Conservation (phyloP, 1,140 invertebrate species). For the Camponotus pennsylvanicus region DNA sequence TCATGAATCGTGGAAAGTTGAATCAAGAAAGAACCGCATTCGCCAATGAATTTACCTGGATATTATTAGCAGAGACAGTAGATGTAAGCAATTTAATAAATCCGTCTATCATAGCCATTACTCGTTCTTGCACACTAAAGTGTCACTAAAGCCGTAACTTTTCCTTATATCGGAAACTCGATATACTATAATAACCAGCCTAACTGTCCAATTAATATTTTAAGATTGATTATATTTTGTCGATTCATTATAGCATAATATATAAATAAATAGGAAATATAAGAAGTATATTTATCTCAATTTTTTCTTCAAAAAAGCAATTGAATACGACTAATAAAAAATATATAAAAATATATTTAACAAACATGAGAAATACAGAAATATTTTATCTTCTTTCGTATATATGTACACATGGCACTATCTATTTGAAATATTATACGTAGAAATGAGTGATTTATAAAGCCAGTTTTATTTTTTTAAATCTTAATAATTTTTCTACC, state of each 20-base stretch:
- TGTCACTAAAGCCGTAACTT: conserved; percentile 23
- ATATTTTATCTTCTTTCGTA: neutral
- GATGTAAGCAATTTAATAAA: conserved; percentile 25
- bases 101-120: neutral
- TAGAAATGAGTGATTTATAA: neutral
- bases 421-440: neutral
- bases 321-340: neutral
- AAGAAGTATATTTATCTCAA: neutral
- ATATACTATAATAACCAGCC: neutral
- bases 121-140: conserved; percentile 15
- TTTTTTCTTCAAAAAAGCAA: neutral
- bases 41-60: neutral
- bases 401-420: neutral
- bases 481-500: neutral
- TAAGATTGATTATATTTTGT: neutral
- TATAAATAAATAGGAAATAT: neutral
- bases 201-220: conserved; percentile 1
- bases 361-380: neutral
- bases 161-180: neutral
- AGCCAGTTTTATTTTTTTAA: conserved; percentile 1
- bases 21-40: conserved; percentile 49
- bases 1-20: conserved; percentile 64
- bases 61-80: conserved; percentile 9
- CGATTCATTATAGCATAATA: neutral
- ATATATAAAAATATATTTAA: conserved; percentile 6